These are phyloP conservation scores for Rhabdomys dilectus DNA, from an alignment of 2,113 vertebrate genomes.

Conservation along the genomic window DNA sequence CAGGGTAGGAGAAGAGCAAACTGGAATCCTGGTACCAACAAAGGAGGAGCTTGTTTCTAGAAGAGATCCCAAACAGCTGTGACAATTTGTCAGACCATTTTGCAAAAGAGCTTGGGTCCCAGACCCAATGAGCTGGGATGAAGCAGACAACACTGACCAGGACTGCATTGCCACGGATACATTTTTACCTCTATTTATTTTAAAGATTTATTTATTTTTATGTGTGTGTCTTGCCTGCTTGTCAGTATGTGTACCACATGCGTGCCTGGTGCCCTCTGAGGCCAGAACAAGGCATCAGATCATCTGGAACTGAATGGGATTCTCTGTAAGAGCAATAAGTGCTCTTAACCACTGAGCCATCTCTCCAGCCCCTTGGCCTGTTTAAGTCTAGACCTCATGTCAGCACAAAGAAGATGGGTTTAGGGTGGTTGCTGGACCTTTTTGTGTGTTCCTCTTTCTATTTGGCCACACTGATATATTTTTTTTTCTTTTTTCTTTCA, in stretches of 20 bases:
- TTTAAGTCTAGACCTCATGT: not conserved
- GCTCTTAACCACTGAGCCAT: not conserved
- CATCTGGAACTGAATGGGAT: not conserved
- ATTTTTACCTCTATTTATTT: not conserved
- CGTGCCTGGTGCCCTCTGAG: not conserved
- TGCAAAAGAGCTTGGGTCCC: not conserved
- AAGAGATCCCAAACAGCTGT: no score
- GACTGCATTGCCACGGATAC: not conserved
- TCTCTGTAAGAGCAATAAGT: not conserved
- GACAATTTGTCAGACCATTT: not conserved
- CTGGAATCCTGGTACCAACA: not conserved
- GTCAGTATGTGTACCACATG: not conserved
- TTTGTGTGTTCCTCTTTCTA: not conserved
- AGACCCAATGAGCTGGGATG: rapidly evolving
- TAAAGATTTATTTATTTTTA: not conserved
- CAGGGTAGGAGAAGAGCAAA: not conserved
- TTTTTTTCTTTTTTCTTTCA: not conserved
- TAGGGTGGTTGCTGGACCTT: not conserved
- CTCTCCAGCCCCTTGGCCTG: not conserved
- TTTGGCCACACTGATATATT: not conserved
- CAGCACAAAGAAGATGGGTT: not conserved
- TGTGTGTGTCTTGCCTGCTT: not conserved
- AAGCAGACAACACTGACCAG: not conserved
- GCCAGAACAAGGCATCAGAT: not conserved
- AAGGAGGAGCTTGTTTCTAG: not conserved